These are phyloP conservation scores for Stramonita haemastoma DNA, from an alignment of 2,888 invertebrate species.

Conservation along the genomic window DNA sequence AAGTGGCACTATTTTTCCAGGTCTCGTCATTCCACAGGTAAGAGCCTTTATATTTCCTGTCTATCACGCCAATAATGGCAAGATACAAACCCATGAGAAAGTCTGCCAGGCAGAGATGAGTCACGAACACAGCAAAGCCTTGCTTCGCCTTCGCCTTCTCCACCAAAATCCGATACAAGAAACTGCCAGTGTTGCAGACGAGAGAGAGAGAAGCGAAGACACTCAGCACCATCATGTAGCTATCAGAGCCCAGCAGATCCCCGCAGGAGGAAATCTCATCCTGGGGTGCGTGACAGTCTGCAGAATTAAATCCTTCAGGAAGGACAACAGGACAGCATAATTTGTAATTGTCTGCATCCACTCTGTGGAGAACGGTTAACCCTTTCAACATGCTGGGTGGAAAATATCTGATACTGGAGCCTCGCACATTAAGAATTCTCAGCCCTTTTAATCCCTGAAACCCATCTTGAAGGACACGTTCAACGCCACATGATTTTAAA, in stretches of 20 bases:
- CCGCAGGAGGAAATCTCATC: slow-evolving; percentile 13
- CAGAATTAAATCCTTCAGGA: background rate
- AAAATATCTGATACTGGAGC: background rate
- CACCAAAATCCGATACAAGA: background rate
- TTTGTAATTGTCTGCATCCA: slow-evolving; percentile 17
- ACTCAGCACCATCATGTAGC: background rate
- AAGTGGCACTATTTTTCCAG: background rate
- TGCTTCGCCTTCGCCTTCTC: background rate
- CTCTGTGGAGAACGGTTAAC: background rate
- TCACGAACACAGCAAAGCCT: slow-evolving; percentile 12
- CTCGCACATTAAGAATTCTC: background rate
- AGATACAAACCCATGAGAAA: slow-evolving; percentile 9
- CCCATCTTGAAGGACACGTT: background rate
- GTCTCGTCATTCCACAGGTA: slow-evolving; percentile 24
- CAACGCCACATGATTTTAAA: background rate
- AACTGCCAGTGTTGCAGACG: background rate
- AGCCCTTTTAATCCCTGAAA: background rate
- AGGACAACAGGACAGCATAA: slow-evolving; percentile 9
- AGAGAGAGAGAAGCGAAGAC: background rate
- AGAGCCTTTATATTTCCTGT: background rate
- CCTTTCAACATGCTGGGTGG: background rate
- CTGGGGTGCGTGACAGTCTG: background rate
- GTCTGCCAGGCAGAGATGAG: background rate
- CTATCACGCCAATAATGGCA: background rate
- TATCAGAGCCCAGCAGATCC: background rate